Percentiles rank a stretch among this genome's conserved stretches.
Conservation (phyloP, 2,888 invertebrate genomes). For the Pilophorus perplexus region DNA sequence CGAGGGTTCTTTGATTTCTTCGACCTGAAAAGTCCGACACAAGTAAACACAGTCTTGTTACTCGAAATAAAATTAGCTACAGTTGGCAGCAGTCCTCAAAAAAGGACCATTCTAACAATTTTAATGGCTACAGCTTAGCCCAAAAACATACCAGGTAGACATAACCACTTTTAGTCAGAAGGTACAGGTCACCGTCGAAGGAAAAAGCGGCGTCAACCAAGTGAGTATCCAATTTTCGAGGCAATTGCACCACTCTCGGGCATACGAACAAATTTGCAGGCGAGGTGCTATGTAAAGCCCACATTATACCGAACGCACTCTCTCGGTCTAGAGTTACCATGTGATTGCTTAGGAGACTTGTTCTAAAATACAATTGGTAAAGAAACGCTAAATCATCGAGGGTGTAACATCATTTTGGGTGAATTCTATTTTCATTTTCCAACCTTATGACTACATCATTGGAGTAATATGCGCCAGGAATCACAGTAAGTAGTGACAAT, state of each 20-base stretch:
- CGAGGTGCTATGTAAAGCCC: not conserved
- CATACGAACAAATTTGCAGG: conserved; percentile 2
- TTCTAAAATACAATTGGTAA: not conserved
- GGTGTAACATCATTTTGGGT: not conserved
- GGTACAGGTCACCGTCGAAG: not conserved
- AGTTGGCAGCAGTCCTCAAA: no score
- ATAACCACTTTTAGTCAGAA: conserved; percentile 1
- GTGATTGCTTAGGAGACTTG: not conserved
- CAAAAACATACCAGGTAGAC: no score
- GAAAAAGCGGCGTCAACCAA: conserved; percentile 15
- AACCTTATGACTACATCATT: conserved; percentile 1
- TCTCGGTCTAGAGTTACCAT: conserved; percentile 6
- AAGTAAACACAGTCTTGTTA: no score
- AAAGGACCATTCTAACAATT: no score
- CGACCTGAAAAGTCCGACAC: no score
- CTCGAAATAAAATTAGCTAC: no score
- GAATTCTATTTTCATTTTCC: no score
- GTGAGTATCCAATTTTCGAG: not conserved
- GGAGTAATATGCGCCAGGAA: conserved; percentile 5
- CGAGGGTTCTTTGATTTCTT: no score
- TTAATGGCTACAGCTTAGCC: no score
- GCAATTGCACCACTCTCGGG: not conserved
- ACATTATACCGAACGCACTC: not conserved
- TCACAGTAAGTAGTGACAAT: not conserved
- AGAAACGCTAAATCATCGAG: not conserved